phyloP scores from a whole-genome alignment of 2,888 invertebrate species.

The Flabesymbios commensalis region DNA sequence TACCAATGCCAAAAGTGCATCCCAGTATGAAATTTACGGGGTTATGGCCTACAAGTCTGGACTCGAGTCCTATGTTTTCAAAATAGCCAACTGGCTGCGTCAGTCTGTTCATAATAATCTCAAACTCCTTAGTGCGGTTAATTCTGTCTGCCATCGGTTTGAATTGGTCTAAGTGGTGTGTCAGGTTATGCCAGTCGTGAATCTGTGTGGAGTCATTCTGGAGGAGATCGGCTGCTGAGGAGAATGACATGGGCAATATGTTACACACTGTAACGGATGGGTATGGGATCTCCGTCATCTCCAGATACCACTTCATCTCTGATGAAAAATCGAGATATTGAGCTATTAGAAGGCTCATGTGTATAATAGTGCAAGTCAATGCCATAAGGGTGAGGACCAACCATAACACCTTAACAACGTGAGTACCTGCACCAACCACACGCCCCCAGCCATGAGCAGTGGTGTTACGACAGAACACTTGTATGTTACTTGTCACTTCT shows the following conservation, averaged over 20 bases:
- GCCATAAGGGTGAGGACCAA: slow-evolving; percentile 14
- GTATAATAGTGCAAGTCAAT: not conserved
- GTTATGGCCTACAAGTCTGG: slow-evolving; percentile 45
- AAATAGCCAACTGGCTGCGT: slow-evolving; percentile 39
- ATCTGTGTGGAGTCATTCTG: slow-evolving; percentile 3
- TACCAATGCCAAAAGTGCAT: slow-evolving; percentile 46
- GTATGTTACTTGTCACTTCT: too few relatives aligned
- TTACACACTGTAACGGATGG: slow-evolving; percentile 54
- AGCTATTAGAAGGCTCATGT: slow-evolving; percentile 1
- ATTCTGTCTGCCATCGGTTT: not conserved
- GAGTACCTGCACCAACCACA: not conserved
- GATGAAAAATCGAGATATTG: slow-evolving; percentile 9
- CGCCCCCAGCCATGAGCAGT: slow-evolving; percentile 26
- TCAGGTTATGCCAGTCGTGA: slow-evolving; percentile 7
- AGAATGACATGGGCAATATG: slow-evolving; percentile 48
- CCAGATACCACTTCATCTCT: slow-evolving; percentile 7
- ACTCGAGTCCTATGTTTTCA: slow-evolving; percentile 50
- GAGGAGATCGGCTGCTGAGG: slow-evolving; percentile 38
- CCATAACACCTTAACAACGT: slow-evolving; percentile 8
- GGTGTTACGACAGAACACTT: slow-evolving; percentile 10
- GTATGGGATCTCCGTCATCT: slow-evolving; percentile 46
- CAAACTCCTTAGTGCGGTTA: slow-evolving; percentile 9
- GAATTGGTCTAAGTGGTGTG: slow-evolving; percentile 1
- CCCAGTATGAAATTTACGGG: slow-evolving; percentile 47
- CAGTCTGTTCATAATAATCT: slow-evolving; percentile 12